Percentiles rank a stretch among this genome's conserved stretches.
Evolutionary conservation across 2,888 invertebrate genomes (phyloP).

Genomic region (Neelides folsomi): DNA sequence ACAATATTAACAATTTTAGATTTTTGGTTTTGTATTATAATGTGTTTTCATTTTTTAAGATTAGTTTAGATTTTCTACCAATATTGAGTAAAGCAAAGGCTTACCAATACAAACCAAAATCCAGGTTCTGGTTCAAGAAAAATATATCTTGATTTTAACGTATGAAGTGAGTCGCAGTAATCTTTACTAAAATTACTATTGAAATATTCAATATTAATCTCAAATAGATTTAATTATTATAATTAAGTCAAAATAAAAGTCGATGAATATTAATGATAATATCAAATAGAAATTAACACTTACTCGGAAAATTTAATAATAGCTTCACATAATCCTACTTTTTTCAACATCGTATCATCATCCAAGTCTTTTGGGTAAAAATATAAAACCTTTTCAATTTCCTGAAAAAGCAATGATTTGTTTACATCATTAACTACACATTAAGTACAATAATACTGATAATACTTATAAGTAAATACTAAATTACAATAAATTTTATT

Average conservation of each 20-base stretch:
- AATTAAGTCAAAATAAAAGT: not conserved
- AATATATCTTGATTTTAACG: constrained; percentile 73
- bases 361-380: constrained; percentile 67
- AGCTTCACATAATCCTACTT: constrained; percentile 88
- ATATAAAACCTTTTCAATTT: constrained; percentile 74
- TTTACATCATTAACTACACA: no score
- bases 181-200: constrained; percentile 64
- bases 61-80: no score
- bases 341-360: constrained; percentile 70
- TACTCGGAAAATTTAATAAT: constrained; percentile 89
- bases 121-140: constrained; percentile 75
- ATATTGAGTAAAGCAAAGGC: no score
- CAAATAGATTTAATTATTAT: not conserved
- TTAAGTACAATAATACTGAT: no score
- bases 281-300: constrained; percentile 35
- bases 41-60: constrained; percentile 33
- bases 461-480: no score
- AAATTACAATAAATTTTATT: constrained; percentile 13
- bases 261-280: constrained; percentile 5
- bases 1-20: constrained; percentile 2
- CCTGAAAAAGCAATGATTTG: no score
- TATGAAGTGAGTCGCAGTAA: constrained; percentile 70
- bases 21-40: no score
- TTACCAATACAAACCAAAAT: constrained; percentile 86
- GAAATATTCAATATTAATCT: constrained; percentile 2